phyloP scores from a whole-genome alignment of 2,888 invertebrate genomes.

The Leptarthrus brevirostris region DNA sequence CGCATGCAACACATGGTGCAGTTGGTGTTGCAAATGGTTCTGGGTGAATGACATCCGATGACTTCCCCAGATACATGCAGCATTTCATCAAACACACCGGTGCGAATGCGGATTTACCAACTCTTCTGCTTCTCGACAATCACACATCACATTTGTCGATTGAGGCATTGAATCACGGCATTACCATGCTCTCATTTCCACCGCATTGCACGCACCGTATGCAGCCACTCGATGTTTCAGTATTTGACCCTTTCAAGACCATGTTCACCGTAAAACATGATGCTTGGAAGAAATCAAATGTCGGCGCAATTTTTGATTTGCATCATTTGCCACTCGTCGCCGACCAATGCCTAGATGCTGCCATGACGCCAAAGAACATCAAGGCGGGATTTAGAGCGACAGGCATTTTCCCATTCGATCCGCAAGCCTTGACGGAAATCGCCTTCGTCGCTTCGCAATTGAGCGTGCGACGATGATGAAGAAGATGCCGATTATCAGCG shows the following conservation, averaged over 20 bases:
- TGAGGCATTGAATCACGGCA: slow-evolving; percentile 57
- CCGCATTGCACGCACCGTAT: no score
- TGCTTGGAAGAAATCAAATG: neutral
- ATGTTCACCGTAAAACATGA: neutral
- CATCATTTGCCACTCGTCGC: slow-evolving; percentile 19
- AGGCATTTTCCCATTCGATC: slow-evolving; percentile 39
- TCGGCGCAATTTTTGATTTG: slow-evolving; percentile 19
- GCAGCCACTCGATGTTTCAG: no score
- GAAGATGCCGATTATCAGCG: slow-evolving; percentile 21
- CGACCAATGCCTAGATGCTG: slow-evolving; percentile 70
- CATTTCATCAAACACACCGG: slow-evolving; percentile 26
- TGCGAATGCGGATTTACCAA: slow-evolving; percentile 26
- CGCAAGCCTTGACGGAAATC: slow-evolving; percentile 10
- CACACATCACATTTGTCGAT: slow-evolving; percentile 56
- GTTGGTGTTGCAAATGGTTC: slow-evolving; percentile 11
- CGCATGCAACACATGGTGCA: slow-evolving; percentile 8
- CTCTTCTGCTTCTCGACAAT: slow-evolving; percentile 55
- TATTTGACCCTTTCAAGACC: slow-evolving; percentile 50
- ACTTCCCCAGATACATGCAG: slow-evolving; percentile 12
- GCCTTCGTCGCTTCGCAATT: slow-evolving; percentile 1
- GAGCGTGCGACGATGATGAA: slow-evolving; percentile 16
- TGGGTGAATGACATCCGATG: slow-evolving; percentile 32
- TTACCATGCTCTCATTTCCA: no score
- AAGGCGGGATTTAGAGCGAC: slow-evolving; percentile 69
- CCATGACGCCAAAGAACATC: slow-evolving; percentile 87